Base-by-base conservation (phyloP, 1,140 invertebrate genomes). In the Drosophila bifasciata region DNA sequence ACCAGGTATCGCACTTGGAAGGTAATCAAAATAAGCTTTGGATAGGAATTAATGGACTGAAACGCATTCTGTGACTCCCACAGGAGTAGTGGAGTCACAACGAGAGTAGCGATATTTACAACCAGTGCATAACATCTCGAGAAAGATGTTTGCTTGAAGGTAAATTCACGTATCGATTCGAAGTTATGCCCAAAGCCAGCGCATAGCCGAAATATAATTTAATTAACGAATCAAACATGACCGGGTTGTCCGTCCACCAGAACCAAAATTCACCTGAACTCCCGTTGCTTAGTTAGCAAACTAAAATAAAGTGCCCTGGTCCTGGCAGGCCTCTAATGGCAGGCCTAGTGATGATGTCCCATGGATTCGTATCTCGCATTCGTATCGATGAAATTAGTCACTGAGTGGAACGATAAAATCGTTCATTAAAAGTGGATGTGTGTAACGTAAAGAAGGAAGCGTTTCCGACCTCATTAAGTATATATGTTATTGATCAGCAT, bases 181-280 rank as follows among this genome's bases (percentile, higher is more conserved):
- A 55, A 3, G 66, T 69, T 8, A 69, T 56, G 3, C 66, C 66
- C 9, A 69, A 36, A 0, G n/a, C 44, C 63, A 69, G 62, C 3
- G 66, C 51, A 48, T 69, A 69, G 21, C 11, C 16, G 32, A 69
- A 69, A 19, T 48, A 69, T 21, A 32, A 6, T n/a, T 69, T n/a
- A 11, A 69, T 15, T 7, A 69, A 13, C n/a, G 17, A 7, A 4
- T 11, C 3, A 8, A 8, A 1, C 61, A 55, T 67, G 21, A 13
- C 17, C n/a, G 40, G 19, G 61, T 67, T 48, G 49, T 21, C 40
- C 40, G 4, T n/a, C 16, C 5, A 32, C 49, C 32, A 68, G 62
- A 15, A 11, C 23, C 2, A 7, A 4, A 6, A 1, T 7, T 40
- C n/a, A 17, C 68, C 62, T 68, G n/a, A 55, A 13, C 17, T 46